Evolutionary conservation across 2,888 invertebrate genomes (phyloP).

Genomic region (Leptopilina myrica): DNA sequence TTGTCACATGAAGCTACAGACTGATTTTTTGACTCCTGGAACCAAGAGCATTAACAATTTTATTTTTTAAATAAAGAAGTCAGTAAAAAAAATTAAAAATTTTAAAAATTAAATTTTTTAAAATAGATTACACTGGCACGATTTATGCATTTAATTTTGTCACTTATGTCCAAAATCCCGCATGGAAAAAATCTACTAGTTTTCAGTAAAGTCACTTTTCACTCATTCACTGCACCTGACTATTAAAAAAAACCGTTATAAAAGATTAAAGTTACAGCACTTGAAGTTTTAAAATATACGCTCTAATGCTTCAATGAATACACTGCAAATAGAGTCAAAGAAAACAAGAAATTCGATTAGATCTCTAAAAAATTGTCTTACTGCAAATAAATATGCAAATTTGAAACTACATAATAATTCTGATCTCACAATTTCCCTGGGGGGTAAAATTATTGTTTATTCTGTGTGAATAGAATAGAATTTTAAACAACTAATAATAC

Average conservation of each 20-base stretch:
- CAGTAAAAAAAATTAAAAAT: no score
- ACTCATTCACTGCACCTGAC: constrained; percentile 6
- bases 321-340: background rate
- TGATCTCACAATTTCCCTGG: constrained; percentile 25
- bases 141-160: background rate
- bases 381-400: constrained; percentile 17
- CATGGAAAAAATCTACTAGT: background rate
- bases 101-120: no score
- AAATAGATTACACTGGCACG: no score
- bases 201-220: constrained; percentile 18
- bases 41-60: no score
- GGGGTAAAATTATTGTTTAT: constrained; percentile 8
- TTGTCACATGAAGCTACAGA: background rate
- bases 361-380: background rate
- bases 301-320: constrained; percentile 1
- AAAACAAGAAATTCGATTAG: constrained; percentile 8
- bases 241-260: constrained; percentile 19
- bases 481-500: background rate
- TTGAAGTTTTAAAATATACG: constrained; percentile 19
- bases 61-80: no score
- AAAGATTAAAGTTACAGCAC: background rate
- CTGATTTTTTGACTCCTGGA: background rate
- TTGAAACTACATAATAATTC: background rate
- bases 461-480: background rate
- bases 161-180: background rate